phyloP scores from a whole-genome alignment of 1,140 invertebrate genomes.

The Penaeus chinensis region DNA sequence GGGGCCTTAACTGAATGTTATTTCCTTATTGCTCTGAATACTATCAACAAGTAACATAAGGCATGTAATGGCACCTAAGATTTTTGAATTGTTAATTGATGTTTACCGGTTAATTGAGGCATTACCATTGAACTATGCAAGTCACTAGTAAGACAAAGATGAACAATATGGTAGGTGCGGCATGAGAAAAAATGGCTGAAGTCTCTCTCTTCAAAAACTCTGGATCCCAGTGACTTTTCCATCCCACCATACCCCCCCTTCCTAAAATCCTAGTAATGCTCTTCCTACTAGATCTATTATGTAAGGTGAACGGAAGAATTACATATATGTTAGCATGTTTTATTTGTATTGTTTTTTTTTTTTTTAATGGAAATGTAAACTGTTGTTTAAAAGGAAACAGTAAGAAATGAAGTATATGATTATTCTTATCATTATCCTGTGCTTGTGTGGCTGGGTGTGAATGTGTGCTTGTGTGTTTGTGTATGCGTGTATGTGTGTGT shows the following conservation, averaged over 20 bases:
- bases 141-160: background rate
- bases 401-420: background rate
- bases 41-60: background rate
- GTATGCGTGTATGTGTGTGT: background rate
- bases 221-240: no score
- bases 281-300: background rate
- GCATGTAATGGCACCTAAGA: background rate
- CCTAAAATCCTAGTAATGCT: background rate
- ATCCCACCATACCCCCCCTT: no score
- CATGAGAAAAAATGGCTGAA: background rate
- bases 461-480: background rate
- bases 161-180: constrained; percentile 22
- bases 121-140: background rate
- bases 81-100: constrained; percentile 33
- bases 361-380: background rate
- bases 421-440: background rate
- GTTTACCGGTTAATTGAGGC: background rate
- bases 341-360: background rate
- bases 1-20: no score
- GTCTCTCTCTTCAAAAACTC: no score
- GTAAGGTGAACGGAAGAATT: background rate
- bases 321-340: background rate
- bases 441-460: background rate
- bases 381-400: background rate
- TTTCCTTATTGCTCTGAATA: no score